Conservation (phyloP, 2,797 vertebrate genomes). For the Enteromius radiatus region DNA sequence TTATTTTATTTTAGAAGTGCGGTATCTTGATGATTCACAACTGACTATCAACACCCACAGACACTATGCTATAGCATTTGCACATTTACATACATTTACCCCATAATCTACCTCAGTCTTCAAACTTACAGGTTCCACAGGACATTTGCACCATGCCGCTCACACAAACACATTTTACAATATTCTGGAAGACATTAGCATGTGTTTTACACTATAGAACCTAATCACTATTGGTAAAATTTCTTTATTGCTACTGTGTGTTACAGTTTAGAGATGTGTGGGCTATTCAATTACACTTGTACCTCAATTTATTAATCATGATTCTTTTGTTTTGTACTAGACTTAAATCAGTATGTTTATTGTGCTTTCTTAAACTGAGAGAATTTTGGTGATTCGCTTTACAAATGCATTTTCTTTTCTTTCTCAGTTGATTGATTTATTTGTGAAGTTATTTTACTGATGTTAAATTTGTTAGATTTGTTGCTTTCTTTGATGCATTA, state of each 20-base stretch:
- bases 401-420: not conserved
- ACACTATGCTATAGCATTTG: slow-evolving; percentile 73
- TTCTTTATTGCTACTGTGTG: slow-evolving; percentile 7
- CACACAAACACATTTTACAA: slow-evolving; percentile 34
- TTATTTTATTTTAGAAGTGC: slow-evolving; percentile 80
- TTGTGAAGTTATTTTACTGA: slow-evolving; percentile 70
- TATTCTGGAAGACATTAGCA: not conserved
- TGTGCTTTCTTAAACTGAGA: not conserved
- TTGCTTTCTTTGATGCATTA: slow-evolving; percentile 10
- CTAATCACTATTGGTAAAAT: not conserved
- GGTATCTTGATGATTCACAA: slow-evolving; percentile 69
- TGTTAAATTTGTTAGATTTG: slow-evolving; percentile 24
- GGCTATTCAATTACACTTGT: slow-evolving; percentile 1
- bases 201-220: slow-evolving; percentile 45
- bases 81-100: slow-evolving; percentile 70
- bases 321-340: slow-evolving; percentile 30
- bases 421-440: slow-evolving; percentile 34
- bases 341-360: not conserved
- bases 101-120: slow-evolving; percentile 71
- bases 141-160: slow-evolving; percentile 58
- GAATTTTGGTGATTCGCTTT: slow-evolving; percentile 12
- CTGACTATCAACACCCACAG: slow-evolving; percentile 76
- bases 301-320: slow-evolving; percentile 56
- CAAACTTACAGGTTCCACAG: slow-evolving; percentile 71
- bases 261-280: not conserved